phyloP scores from a whole-genome alignment of 2,888 invertebrate genomes.

The Pinctada fucata region DNA sequence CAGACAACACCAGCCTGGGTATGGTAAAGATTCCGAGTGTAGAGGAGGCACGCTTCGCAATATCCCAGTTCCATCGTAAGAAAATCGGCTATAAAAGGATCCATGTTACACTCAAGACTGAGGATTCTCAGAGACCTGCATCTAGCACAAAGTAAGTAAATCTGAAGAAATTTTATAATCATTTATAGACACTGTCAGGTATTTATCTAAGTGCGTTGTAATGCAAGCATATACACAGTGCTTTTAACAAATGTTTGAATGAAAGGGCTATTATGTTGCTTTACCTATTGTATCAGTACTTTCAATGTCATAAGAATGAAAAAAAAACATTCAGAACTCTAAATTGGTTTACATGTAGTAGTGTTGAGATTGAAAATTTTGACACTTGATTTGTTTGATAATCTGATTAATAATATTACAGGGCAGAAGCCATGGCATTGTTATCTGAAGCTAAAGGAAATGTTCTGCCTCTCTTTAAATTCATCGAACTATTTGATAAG shows the following conservation, averaged over 20 bases:
- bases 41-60: slow-evolving; percentile 83
- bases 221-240: too few species aligned
- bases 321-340: too few species aligned
- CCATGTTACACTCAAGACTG: slow-evolving; percentile 79
- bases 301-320: too few species aligned
- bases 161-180: not conserved
- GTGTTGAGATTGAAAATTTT: not conserved
- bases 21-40: slow-evolving; percentile 84
- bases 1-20: slow-evolving; percentile 85
- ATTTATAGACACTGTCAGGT: too few species aligned
- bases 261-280: too few species aligned
- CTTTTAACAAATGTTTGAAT: too few species aligned
- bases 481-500: slow-evolving; percentile 89
- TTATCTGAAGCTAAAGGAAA: slow-evolving; percentile 86
- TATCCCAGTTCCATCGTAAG: slow-evolving; percentile 89
- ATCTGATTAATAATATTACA: slow-evolving; percentile 56
- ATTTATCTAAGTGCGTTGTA: too few species aligned
- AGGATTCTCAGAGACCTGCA: slow-evolving; percentile 59
- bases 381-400: not conserved
- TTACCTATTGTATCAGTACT: too few species aligned
- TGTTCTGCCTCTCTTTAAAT: slow-evolving; percentile 87
- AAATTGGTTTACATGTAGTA: too few species aligned
- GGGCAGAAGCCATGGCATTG: slow-evolving; percentile 85
- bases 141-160: slow-evolving; percentile 60
- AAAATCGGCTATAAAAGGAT: slow-evolving; percentile 89